A percentile compares a stretch with the other conserved stretches of the same genome.
Conservation (phyloP, 2,888 invertebrate genomes). For the Plebejus anna region DNA sequence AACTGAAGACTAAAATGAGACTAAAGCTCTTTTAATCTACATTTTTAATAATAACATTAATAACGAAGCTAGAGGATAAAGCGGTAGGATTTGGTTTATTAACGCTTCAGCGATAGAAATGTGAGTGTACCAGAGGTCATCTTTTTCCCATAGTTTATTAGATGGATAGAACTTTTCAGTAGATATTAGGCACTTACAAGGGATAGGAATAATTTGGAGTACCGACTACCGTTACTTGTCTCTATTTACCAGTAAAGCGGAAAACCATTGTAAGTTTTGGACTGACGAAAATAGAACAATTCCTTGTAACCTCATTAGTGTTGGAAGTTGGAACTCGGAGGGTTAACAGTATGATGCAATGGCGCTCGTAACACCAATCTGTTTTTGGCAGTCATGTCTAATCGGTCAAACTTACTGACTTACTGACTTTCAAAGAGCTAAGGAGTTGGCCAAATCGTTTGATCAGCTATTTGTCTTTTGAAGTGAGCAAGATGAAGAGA, state of each 20-base stretch:
- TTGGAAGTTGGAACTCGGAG: neutral
- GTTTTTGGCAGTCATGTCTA: conserved; percentile 6
- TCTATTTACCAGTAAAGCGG: neutral
- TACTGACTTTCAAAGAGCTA: neutral
- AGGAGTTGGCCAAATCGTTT: neutral
- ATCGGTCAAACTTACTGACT: neutral
- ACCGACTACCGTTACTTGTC: neutral
- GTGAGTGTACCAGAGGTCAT: neutral
- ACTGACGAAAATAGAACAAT: neutral
- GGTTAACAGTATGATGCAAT: neutral
- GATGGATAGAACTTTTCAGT: too few relatives aligned
- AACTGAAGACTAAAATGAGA: neutral
- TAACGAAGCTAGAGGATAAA: too few relatives aligned
- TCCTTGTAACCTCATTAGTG: neutral
- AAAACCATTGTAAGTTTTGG: neutral
- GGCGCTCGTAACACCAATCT: neutral
- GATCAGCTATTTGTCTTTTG: neutral
- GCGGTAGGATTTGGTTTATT: neutral
- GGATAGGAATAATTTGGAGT: too few relatives aligned
- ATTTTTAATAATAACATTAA: neutral
- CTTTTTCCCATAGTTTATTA: too few relatives aligned
- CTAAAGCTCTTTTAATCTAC: neutral
- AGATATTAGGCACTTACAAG: too few relatives aligned
- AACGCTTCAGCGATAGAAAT: neutral
- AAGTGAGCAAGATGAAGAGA: neutral